Evolutionary conservation across 2,113 vertebrate species (phyloP).

Genomic region (Chiloscyllium plagiosum): DNA sequence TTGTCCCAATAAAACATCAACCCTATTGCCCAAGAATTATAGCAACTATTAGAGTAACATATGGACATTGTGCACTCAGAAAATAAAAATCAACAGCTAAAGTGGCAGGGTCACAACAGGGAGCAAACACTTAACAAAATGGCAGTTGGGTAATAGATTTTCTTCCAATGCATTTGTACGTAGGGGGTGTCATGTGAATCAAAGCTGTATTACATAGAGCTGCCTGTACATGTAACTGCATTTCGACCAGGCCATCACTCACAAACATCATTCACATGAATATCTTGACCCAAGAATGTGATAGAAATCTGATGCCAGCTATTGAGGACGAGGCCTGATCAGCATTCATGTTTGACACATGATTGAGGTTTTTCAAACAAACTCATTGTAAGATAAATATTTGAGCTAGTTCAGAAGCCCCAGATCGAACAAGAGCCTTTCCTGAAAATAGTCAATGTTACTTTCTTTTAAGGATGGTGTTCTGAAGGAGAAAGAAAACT

Average conservation of each 20-base stretch:
- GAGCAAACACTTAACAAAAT: slow-evolving; percentile 90
- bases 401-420: background rate
- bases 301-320: background rate
- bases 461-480: background rate
- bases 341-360: background rate
- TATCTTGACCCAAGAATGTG: background rate
- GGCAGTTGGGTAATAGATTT: slow-evolving; percentile 74
- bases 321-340: background rate
- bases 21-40: slow-evolving; percentile 89
- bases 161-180: slow-evolving; percentile 44
- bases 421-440: background rate
- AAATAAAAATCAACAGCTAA: slow-evolving; percentile 93
- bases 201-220: slow-evolving; percentile 49
- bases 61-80: slow-evolving; percentile 86
- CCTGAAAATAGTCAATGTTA: background rate
- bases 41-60: slow-evolving; percentile 89
- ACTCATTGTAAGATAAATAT: background rate
- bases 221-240: slow-evolving; percentile 36
- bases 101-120: slow-evolving; percentile 77
- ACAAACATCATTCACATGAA: slow-evolving; percentile 29
- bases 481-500: background rate
- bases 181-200: slow-evolving; percentile 52
- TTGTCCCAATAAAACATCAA: slow-evolving; percentile 79
- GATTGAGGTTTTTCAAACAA: slow-evolving; percentile 3
- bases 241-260: slow-evolving; percentile 36